Evolutionary conservation across 2,797 vertebrate species (phyloP).

Genomic region (Rhinella marina): DNA sequence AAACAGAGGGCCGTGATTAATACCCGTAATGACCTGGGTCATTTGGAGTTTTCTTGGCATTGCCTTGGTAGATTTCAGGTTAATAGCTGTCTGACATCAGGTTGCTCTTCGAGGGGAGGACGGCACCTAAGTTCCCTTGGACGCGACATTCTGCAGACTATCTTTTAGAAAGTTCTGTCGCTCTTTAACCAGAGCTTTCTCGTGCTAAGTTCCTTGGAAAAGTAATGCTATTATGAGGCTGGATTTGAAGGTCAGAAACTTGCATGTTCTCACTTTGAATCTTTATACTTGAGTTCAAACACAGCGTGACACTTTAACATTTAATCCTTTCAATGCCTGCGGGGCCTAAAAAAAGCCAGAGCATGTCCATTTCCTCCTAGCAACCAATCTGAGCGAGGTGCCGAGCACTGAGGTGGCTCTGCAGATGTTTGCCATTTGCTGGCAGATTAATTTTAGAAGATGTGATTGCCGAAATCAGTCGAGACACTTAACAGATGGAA

Average conservation of each 20-base stretch:
- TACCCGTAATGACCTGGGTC: not conserved
- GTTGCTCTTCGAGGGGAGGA: not conserved
- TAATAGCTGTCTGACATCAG: constrained; percentile 23
- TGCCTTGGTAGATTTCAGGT: not conserved
- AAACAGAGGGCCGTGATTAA: not conserved
- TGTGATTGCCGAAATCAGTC: constrained; percentile 2
- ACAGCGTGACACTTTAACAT: constrained; percentile 54
- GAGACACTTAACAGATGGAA: constrained; percentile 14
- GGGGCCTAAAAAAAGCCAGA: constrained; percentile 34
- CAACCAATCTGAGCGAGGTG: constrained; percentile 18
- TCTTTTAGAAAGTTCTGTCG: constrained; percentile 42
- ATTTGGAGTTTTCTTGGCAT: not conserved
- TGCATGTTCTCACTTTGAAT: constrained; percentile 50
- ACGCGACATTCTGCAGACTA: constrained; percentile 14
- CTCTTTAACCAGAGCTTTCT: constrained; percentile 27
- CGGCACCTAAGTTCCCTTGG: constrained; percentile 2
- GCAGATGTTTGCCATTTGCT: constrained; percentile 45
- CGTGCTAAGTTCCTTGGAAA: constrained; percentile 38
- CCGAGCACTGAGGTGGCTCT: constrained; percentile 7
- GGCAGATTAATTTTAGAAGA: constrained; percentile 32
- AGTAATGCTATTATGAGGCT: constrained; percentile 55
- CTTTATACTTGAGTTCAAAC: constrained; percentile 52
- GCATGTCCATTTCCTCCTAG: constrained; percentile 45
- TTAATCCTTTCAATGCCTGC: constrained; percentile 55
- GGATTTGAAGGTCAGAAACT: constrained; percentile 59